Evolutionary conservation across 2,888 invertebrate genomes (phyloP), one percentile per base, ranked within the genome.

Genomic region (Cataglyphis rosenhaueri): DNA sequence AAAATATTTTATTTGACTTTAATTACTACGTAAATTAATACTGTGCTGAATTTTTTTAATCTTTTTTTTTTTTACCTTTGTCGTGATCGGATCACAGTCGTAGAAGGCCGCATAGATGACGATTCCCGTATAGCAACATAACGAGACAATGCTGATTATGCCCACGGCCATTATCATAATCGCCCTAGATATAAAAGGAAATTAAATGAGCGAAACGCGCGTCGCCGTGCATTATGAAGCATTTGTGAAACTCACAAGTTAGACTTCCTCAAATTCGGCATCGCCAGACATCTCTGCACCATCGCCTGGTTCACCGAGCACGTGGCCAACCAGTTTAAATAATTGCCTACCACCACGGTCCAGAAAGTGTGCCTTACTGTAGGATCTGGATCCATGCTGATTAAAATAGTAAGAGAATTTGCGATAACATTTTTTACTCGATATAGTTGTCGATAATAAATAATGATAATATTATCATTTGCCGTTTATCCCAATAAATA

Each of bases 221-320:
- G 2, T 3, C 38, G 62, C 10, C 15, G 48, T 62, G 65, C 65
- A 21, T 78, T 21, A 15, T 55, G 4, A 55, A 65, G 64, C 57
- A 38, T 48, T 52, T 73, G 48, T 44, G 5, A 6, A 18, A 95
- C 96, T 95, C 95, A 97, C 97, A 96, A 95, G 93, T 96, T 96
- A 32, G 98, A 97, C 88, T 96, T 96, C 91, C 95, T 95, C 48
- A 97, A 94, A 15, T 97, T 96, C 0, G 97, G 97, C 94, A 98
- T 96, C 0, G 97, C 97, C 3, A 98, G 95, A 90, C 97, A 97
- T 87, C 98, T 95, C 92, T 98, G 98, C 1, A 98, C 97, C 97
- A 98, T 98, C 0, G 98, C 97, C 94, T 98, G 98, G 94, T 98
- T 98, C 18, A 97, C 97, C 0, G 97, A 97, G 92, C 97, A 97